Conservation (phyloP, 2,113 vertebrate genomes). For the Cebidichthys violaceus region DNA sequence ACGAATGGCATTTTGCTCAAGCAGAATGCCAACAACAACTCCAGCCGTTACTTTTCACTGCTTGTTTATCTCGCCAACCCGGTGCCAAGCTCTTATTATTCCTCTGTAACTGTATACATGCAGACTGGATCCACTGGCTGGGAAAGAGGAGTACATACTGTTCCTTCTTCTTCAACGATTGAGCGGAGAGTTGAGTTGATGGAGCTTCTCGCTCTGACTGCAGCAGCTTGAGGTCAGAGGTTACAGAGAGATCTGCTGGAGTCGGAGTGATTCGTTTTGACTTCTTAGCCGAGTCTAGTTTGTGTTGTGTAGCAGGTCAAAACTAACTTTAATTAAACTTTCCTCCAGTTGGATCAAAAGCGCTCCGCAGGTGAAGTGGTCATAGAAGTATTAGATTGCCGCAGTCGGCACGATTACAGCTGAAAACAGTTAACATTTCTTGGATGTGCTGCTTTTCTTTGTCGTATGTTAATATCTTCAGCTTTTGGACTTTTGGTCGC, state of each 20-base stretch:
- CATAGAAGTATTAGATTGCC: not conserved
- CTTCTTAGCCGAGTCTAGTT: not conserved
- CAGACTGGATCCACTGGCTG: conserved; percentile 35
- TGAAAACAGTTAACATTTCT: not conserved
- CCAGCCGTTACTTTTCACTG: conserved; percentile 60
- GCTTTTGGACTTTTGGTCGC: not conserved
- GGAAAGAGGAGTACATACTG: conserved; percentile 49
- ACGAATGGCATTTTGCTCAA: not conserved
- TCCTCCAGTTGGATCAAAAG: not conserved
- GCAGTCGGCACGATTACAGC: not conserved
- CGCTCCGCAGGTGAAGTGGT: not conserved
- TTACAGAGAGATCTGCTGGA: conserved; percentile 25
- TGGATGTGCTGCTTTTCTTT: not conserved
- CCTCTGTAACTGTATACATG: conserved; percentile 46
- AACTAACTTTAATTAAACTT: not conserved
- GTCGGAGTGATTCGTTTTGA: conserved; percentile 8
- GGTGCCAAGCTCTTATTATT: conserved; percentile 63
- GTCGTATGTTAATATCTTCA: not conserved
- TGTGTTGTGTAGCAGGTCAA: not conserved
- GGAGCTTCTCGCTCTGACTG: conserved; percentile 13
- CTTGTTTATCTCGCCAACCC: conserved; percentile 55
- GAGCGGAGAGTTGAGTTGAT: conserved; percentile 12
- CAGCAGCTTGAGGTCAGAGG: conserved; percentile 36
- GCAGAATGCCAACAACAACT: conserved; percentile 35
- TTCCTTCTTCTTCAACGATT: conserved; percentile 50